Evolutionary conservation across 2,113 vertebrate genomes (phyloP), one percentile per base, ranked within the genome.

Genomic region (Ciconia stormi): DNA sequence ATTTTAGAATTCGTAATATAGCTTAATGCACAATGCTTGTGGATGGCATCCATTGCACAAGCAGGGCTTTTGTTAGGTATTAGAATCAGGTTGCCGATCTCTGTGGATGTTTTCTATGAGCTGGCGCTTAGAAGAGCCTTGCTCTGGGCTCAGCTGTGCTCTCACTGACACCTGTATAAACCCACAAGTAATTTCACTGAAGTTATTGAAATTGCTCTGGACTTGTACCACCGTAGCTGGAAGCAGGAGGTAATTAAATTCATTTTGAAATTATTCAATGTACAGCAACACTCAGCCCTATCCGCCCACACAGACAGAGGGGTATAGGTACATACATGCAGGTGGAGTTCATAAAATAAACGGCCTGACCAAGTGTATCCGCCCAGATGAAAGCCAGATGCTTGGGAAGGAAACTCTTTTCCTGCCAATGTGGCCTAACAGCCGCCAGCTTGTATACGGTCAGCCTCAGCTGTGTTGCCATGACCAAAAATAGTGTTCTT

Each of bases 361-460:
- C 0, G 0, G 50, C 76, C 38, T 62, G 79, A 73, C 71, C 32
- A 29, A 91, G 32, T 21, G 25, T 47, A 58, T 81, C 86, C 27
- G 0, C 55, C 61, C 72, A 74, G 89, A 93, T 85, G 90, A 86
- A 94, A 95, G 61, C 91, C 94, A 95, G 90, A 86, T 97, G 82
- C 59, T 93, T 73, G 30, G 85, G 79, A 95, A 92, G 89, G 76
- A 93, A 96, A 80, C 70, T 18, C 23, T 70, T 88, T 80, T 69
- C 65, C 82, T 87, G 42, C 58, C 95, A 78, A 36, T 9, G 52
- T 87, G 66, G 29, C 76, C 77, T 80, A n/a, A 76, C 89, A 80
- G 78, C 50, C 4, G 0, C n/a, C 52, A 59, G 70, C 49, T 14
- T 61, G 38, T 42, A 46, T 47, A 65, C 5, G 5, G 30, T 72